Evolutionary conservation across 1,140 invertebrate genomes (phyloP), one percentile per base, ranked within the genome.

Genomic region (Pentalonia nigronervosa): DNA sequence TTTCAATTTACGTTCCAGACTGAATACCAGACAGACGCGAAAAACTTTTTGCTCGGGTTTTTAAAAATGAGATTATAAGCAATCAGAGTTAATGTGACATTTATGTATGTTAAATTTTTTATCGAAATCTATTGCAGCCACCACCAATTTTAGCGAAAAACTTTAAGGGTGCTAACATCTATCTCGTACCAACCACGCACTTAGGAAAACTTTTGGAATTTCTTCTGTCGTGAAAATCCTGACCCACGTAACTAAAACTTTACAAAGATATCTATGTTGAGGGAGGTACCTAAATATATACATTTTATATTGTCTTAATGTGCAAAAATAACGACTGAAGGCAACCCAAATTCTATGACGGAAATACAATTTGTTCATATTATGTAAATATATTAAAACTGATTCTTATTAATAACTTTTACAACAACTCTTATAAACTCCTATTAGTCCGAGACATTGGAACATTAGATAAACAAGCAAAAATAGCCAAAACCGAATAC

Each of bases 41-140:
- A 84, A 84, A 84, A 41, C 83, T 41, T 86, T 47, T 47, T 86
- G 20, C 8, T 21, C 2, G 4, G 23, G 8, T 41, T 41, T 84
- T 76, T 76, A 76, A 76, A n/a, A 76, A 76, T 14, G 60, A n/a
- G 14, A 84, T 84, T 41, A 84, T 41, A 41, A 45, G 23, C 83
- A 84, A 84, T 84, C 45, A 87, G 45, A 87, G 45, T 87, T 87
- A 25, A 87, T 47, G 14, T 87, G 84, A 48, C 84, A 47, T 87
- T 87, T 45, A 87, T 87, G 84, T 87, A 47, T 87, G 45, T 87
- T 48, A 47, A 87, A 48, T 87, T 87, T 87, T 47, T 87, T n/a
- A 45, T 47, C 25, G 45, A 47, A 87, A 48, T 47, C 41, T 87
- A 45, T 48, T 47, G 83, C 11, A 45, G 41, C 83, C 23, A 45